Evolutionary conservation across 2,113 vertebrate genomes (phyloP).

Genomic region (Bujurquina vittata): DNA sequence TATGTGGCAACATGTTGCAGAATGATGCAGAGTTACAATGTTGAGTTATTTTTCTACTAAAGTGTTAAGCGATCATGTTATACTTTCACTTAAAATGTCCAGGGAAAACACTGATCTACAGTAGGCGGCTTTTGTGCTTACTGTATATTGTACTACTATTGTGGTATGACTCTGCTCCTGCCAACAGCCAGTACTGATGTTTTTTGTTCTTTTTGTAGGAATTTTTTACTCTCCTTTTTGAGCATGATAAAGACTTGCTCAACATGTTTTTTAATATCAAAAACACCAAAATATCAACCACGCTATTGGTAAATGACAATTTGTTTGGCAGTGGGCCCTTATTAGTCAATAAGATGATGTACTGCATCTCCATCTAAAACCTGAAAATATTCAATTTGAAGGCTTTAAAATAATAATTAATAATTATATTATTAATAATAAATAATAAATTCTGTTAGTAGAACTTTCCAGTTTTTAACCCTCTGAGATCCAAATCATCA

Average conservation of each 20-base stretch:
- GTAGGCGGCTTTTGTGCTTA: neutral
- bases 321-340: neutral
- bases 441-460: neutral
- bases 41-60: neutral
- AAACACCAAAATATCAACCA: neutral
- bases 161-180: neutral
- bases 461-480: neutral
- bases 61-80: neutral
- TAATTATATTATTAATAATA: neutral
- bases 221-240: too few species aligned
- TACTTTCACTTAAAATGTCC: neutral
- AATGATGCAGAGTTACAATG: neutral
- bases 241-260: too few species aligned
- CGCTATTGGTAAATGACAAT: neutral
- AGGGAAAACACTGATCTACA: neutral
- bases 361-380: neutral
- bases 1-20: neutral
- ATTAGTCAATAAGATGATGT: neutral
- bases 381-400: neutral
- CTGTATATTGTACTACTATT: neutral
- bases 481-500: neutral
- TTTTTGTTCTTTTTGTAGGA: too few species aligned
- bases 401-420: neutral
- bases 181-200: too few species aligned
- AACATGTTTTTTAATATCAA: too few species aligned